phyloP scores from a whole-genome alignment of 1,140 invertebrate species.

The Lethocerus indicus region DNA sequence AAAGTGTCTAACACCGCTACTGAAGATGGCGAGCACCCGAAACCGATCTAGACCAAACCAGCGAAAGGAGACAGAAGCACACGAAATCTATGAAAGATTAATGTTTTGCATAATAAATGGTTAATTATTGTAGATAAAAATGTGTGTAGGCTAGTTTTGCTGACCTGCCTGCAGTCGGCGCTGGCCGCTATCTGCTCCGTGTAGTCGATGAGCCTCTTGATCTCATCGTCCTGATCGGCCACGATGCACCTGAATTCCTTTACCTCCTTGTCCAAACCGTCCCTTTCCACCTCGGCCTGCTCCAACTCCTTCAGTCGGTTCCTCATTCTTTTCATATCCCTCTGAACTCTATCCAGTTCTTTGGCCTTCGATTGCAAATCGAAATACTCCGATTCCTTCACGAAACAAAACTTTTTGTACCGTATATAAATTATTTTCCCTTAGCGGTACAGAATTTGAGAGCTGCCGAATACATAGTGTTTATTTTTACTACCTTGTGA shows the following conservation, averaged over 20 bases:
- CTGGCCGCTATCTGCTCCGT: not conserved
- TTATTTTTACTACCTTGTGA: too few species aligned
- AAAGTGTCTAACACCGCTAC: too few species aligned
- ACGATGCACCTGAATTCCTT: conserved; percentile 1
- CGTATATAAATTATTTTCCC: too few species aligned
- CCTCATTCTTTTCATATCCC: not conserved
- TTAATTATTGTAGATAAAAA: too few species aligned
- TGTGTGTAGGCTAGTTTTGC: too few species aligned
- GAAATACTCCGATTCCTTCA: not conserved
- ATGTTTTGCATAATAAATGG: too few species aligned
- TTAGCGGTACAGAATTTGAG: too few species aligned
- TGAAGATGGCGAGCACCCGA: too few species aligned
- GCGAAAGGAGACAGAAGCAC: too few species aligned
- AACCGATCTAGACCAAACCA: too few species aligned
- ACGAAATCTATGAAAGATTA: too few species aligned
- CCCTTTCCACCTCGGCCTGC: not conserved
- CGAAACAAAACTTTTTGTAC: not conserved
- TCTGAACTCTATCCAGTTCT: not conserved
- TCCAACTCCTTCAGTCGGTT: not conserved
- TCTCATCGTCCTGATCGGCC: conserved; percentile 10
- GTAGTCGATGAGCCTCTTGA: not conserved
- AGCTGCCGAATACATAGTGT: too few species aligned
- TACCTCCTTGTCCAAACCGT: not conserved
- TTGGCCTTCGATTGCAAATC: not conserved
- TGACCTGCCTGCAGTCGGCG: conserved; percentile 2